Conservation (phyloP, 2,888 invertebrate genomes). For the Sphaerophoria rueppellii region DNA sequence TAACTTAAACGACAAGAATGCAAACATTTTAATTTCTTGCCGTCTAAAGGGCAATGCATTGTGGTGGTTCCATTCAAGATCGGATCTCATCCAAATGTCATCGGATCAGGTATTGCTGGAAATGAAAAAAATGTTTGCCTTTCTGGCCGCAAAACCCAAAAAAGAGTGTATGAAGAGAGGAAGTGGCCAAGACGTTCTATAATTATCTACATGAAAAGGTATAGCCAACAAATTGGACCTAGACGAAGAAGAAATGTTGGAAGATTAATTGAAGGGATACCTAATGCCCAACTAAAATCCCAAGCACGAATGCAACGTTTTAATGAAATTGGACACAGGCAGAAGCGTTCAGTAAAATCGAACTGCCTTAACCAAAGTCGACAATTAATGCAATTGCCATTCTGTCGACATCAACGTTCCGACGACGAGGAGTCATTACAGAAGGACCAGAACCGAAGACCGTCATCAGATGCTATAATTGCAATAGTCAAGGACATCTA, state of each 20-base stretch:
- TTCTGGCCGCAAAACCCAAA: not conserved
- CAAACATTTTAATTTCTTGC: not conserved
- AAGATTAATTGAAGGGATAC: conserved; percentile 34
- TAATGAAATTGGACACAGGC: not conserved
- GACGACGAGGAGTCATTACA: not conserved
- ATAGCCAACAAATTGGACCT: conserved; percentile 32
- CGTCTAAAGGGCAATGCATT: not conserved
- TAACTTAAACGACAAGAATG: not conserved
- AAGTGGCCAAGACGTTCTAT: conserved; percentile 19
- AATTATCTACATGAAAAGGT: conserved; percentile 28
- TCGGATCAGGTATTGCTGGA: not conserved
- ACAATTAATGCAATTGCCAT: not conserved
- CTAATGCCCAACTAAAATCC: conserved; percentile 21
- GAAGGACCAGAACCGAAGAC: not conserved
- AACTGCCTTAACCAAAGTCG: not conserved
- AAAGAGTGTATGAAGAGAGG: not conserved
- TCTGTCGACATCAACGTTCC: not conserved
- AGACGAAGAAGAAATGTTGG: conserved; percentile 37
- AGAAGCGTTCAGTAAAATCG: not conserved
- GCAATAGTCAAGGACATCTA: not conserved
- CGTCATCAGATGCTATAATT: not conserved
- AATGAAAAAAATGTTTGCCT: not conserved
- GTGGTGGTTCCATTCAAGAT: not conserved
- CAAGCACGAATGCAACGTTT: conserved; percentile 21
- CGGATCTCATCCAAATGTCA: not conserved